phyloP scores from a whole-genome alignment of 2,888 invertebrate genomes.

The Andrena flavipes region DNA sequence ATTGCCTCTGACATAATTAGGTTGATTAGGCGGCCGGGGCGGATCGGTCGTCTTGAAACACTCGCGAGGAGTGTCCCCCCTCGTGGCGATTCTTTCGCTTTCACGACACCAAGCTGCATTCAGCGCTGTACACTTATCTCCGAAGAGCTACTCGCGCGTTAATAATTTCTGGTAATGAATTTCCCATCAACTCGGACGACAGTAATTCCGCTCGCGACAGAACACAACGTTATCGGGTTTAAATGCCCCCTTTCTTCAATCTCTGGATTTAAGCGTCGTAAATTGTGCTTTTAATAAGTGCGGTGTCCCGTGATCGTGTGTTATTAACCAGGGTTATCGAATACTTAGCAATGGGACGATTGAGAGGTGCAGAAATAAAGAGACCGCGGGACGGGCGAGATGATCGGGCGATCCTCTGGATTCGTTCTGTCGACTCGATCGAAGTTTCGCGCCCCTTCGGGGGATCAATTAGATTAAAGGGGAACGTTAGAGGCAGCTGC shows the following conservation, averaged over 20 bases:
- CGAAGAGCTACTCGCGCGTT: constrained; percentile 1
- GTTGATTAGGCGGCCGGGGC: constrained; percentile 47
- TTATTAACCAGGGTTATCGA: background rate
- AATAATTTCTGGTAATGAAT: constrained; percentile 6
- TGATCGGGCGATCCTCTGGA: background rate
- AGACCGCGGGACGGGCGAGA: background rate
- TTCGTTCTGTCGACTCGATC: constrained; percentile 55
- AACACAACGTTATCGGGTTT: background rate
- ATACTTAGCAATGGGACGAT: background rate
- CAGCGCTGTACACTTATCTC: background rate
- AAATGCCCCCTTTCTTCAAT: background rate
- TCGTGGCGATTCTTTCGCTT: background rate
- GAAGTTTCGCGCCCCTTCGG: constrained; percentile 43
- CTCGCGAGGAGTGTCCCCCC: background rate
- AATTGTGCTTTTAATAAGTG: background rate
- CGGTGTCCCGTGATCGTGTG: background rate
- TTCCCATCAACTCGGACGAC: background rate
- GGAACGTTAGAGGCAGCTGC: constrained; percentile 41
- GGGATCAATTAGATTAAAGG: constrained; percentile 61
- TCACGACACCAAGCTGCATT: constrained; percentile 3
- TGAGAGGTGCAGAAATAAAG: background rate
- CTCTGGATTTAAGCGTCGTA: background rate
- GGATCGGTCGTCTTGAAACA: constrained; percentile 26
- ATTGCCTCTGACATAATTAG: constrained; percentile 60
- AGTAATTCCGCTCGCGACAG: background rate